Evolutionary conservation across 1,140 invertebrate genomes (phyloP).

Genomic region (Goniozus legneri): DNA sequence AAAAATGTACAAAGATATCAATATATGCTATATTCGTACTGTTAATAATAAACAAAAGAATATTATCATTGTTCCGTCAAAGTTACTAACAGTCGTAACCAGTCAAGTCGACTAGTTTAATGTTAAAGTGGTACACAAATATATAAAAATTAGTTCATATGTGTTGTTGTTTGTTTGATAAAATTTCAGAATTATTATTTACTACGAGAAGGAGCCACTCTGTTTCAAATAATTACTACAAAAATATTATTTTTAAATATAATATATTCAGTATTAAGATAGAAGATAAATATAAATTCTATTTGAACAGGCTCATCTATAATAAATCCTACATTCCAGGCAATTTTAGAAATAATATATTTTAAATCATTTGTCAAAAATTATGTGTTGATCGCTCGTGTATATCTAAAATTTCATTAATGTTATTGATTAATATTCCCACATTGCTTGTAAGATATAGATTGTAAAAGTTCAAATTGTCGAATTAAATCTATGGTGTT

Average conservation of each 20-base stretch:
- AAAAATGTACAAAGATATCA: too few relatives aligned
- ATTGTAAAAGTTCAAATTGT: neutral
- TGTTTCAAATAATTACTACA: too few relatives aligned
- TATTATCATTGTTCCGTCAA: too few relatives aligned
- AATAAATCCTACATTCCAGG: slow-evolving; percentile 44
- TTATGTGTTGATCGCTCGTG: neutral
- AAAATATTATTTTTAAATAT: slow-evolving; percentile 43
- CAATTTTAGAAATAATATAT: slow-evolving; percentile 19
- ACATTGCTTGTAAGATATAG: neutral
- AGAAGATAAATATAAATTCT: slow-evolving; percentile 18
- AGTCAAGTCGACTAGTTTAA: too few relatives aligned
- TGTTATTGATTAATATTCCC: neutral
- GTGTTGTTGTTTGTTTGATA: too few relatives aligned
- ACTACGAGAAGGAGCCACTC: too few relatives aligned
- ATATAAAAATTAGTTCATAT: too few relatives aligned
- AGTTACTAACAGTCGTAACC: too few relatives aligned
- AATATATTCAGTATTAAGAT: slow-evolving; percentile 52
- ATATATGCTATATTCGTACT: too few relatives aligned
- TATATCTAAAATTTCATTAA: neutral
- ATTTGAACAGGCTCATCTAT: slow-evolving; percentile 22
- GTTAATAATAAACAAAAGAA: too few relatives aligned
- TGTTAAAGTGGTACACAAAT: too few relatives aligned
- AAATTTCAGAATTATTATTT: too few relatives aligned
- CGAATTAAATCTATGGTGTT: neutral
- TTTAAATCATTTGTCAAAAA: slow-evolving; percentile 1